These are phyloP conservation scores for Apodemus sylvaticus DNA, from an alignment of 2,113 vertebrate genomes.

Conservation along the genomic window DNA sequence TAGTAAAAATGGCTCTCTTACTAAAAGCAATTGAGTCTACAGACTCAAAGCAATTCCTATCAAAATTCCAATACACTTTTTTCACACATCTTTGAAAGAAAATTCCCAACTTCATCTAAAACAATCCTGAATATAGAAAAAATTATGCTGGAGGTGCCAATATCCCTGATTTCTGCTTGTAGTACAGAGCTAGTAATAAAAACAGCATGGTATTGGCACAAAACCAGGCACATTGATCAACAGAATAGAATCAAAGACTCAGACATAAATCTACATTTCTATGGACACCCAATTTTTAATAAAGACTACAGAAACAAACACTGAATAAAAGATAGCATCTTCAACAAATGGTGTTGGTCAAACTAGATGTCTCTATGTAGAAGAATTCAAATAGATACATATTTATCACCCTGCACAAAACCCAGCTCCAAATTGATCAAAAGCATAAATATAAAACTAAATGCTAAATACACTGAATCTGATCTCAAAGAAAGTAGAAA, in stretches of 20 bases:
- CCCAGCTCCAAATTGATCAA: not conserved
- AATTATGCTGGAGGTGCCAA: not conserved
- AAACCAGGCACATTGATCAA: not conserved
- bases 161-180: not conserved
- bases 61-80: not conserved
- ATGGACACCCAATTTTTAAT: not conserved
- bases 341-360: not conserved
- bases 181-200: not conserved
- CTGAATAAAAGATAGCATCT: not conserved
- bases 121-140: not conserved
- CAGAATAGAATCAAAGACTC: not conserved
- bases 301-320: not conserved
- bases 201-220: not conserved
- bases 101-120: not conserved
- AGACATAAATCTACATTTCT: not conserved
- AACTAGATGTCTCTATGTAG: not conserved
- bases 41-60: not conserved
- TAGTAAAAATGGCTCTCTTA: not conserved
- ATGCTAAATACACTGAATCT: not conserved
- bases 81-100: not conserved
- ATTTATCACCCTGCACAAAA: not conserved
- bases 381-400: not conserved
- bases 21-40: not conserved
- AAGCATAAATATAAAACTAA: no score
- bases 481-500: not conserved